Evolutionary conservation across 2,113 vertebrate species (phyloP).

Genomic region (Chlorodrepanis virens): DNA sequence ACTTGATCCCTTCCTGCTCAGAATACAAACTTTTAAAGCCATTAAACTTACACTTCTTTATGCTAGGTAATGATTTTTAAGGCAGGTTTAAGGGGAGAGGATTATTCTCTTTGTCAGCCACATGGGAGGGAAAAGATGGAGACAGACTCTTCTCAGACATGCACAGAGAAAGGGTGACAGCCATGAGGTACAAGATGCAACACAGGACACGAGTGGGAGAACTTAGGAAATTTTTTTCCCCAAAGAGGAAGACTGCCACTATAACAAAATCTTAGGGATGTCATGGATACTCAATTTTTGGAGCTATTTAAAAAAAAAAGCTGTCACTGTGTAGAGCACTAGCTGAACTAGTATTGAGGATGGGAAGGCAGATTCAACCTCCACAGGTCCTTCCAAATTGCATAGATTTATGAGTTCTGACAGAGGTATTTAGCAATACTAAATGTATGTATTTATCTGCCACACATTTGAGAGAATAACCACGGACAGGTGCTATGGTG

Average conservation of each 20-base stretch:
- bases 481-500: rapidly evolving
- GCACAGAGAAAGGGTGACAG: neutral
- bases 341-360: neutral
- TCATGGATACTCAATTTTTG: rapidly evolving
- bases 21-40: neutral
- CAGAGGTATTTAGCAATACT: neutral
- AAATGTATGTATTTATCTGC: neutral
- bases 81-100: neutral
- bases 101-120: neutral
- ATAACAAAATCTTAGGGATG: neutral
- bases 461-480: neutral
- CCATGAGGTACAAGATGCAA: neutral
- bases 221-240: neutral
- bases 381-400: neutral
- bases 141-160: neutral
- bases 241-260: neutral
- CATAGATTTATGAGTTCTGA: neutral
- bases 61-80: neutral
- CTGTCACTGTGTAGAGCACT: rapidly evolving
- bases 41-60: neutral
- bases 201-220: neutral
- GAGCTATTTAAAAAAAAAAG: neutral
- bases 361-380: neutral
- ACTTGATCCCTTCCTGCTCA: neutral
- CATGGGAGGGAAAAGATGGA: neutral